Evolutionary conservation across 2,113 vertebrate genomes (phyloP), one percentile per base, ranked within the genome.

Genomic region (Perca schrenkii): DNA sequence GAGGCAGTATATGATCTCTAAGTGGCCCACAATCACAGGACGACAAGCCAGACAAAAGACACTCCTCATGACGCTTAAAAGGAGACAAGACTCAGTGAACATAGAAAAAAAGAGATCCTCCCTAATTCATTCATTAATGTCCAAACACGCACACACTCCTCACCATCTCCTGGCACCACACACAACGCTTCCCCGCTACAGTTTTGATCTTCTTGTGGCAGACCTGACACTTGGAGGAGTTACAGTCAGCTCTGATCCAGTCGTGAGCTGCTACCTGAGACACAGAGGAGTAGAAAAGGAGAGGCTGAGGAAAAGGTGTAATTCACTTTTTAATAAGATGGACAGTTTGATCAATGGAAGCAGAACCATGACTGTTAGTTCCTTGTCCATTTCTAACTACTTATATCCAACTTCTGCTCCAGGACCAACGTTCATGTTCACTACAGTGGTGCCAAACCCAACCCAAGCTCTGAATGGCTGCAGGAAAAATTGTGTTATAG

Each of bases 201-300:
- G 91, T 96, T 83, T 96, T 96, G 80, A 98, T 97, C 88, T 97
- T 98, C 91, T 96, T 97, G 88, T 97, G 96, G 91, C 97, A 98
- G 64, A 91, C 87, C 70, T 96, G 95, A 65, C 98, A 99, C 73
- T 96, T 96, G 28, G 88, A 93, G 21, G 95, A 94, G 14, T 95
- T 95, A 61, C 96, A 96, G 87, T 97, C 96, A 6, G 96, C 95
- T 86, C 88, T 92, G 74, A 97, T 95, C 97, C 97, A 99, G 78
- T 97, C 91, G 3, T 98, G 97, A 61, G 89, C 79, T 4, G 96
- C 91, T 28, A 95, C 92, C 97, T 98, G 89, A 49, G 64, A 68
- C 19, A 62, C 28, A 84, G 15, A 75, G 53, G 19, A 71, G 16
- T 0, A 12, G 28, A 77, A 34, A 43, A 12, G 6, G 36, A 64